These are phyloP conservation scores for Andrena praecox DNA, from an alignment of 2,888 invertebrate species.

Conservation along the genomic window DNA sequence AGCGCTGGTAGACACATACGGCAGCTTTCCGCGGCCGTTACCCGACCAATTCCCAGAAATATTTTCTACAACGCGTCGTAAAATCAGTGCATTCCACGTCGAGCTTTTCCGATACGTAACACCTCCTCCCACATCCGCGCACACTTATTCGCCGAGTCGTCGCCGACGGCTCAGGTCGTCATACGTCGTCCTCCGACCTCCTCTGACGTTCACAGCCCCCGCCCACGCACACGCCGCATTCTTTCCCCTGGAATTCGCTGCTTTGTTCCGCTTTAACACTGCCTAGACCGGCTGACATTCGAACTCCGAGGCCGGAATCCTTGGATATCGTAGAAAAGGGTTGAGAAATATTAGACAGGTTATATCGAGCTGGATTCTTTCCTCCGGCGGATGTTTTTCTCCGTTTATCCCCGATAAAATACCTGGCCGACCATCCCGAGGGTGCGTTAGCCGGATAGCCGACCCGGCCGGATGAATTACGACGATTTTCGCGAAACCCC, in stretches of 20 bases:
- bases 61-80: slow-evolving; percentile 69
- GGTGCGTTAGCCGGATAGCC: slow-evolving; percentile 9
- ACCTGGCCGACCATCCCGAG: neutral
- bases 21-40: slow-evolving; percentile 54
- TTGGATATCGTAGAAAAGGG: slow-evolving; percentile 34
- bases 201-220: slow-evolving; percentile 6
- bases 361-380: slow-evolving; percentile 50
- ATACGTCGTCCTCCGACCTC: slow-evolving; percentile 17
- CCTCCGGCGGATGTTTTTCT: slow-evolving; percentile 9
- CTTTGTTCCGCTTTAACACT: slow-evolving; percentile 65
- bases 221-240: slow-evolving; percentile 61
- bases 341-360: slow-evolving; percentile 69
- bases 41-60: slow-evolving; percentile 67
- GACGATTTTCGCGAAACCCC: neutral
- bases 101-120: slow-evolving; percentile 74
- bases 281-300: slow-evolving; percentile 41
- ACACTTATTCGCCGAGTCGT: neutral
- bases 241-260: slow-evolving; percentile 70
- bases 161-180: slow-evolving; percentile 8
- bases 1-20: slow-evolving; percentile 3
- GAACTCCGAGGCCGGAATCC: slow-evolving; percentile 44
- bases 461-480: slow-evolving; percentile 16
- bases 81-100: slow-evolving; percentile 74
- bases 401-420: slow-evolving; percentile 25
- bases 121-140: slow-evolving; percentile 39